Evolutionary conservation across 2,888 invertebrate species (phyloP).

Genomic region (Cheilosia scutellata): DNA sequence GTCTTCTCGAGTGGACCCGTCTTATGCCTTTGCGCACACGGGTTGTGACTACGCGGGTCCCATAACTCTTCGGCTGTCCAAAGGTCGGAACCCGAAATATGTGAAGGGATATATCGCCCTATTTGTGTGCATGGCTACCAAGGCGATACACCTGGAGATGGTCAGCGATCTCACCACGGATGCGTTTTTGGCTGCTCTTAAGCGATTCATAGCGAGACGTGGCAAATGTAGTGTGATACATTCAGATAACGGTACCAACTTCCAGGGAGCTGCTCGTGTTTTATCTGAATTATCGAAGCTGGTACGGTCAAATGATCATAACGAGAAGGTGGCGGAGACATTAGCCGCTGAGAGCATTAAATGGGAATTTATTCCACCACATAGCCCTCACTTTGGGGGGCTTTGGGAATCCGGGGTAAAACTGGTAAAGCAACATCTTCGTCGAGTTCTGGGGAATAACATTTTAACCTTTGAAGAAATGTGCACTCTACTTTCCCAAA

Average conservation of each 20-base stretch:
- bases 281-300: no score
- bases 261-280: conserved; percentile 41
- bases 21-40: conserved; percentile 40
- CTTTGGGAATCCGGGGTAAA: conserved; percentile 59
- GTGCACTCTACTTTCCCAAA: no score
- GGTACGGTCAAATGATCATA: no score
- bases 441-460: no score
- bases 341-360: no score
- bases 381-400: background rate
- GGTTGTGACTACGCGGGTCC: conserved; percentile 55
- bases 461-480: no score
- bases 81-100: conserved; percentile 30
- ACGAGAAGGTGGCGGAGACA: no score
- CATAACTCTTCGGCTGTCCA: conserved; percentile 35
- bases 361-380: no score
- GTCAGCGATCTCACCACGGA: conserved; percentile 51
- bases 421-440: no score
- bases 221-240: conserved; percentile 53
- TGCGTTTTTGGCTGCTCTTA: conserved; percentile 61
- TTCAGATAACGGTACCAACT: conserved; percentile 69
- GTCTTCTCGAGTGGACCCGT: conserved; percentile 10
- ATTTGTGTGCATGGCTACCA: conserved; percentile 62
- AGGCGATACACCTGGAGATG: conserved; percentile 49
- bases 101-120: conserved; percentile 52
- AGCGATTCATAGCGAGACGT: conserved; percentile 51